Evolutionary conservation across 2,797 vertebrate species (phyloP).

Genomic region (Macropus fuliginosus): DNA sequence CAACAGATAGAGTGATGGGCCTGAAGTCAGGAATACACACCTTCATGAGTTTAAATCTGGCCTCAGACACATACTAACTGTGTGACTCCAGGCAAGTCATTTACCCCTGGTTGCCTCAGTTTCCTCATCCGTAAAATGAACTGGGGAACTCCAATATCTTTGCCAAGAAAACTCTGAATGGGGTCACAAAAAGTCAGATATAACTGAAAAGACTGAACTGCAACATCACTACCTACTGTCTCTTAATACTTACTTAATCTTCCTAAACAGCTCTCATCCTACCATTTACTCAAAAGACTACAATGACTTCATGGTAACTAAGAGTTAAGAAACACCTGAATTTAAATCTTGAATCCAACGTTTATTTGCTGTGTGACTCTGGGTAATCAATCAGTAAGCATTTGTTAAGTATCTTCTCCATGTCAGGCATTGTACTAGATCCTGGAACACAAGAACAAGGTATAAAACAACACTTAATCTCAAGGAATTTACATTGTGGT

Average conservation of each 20-base stretch:
- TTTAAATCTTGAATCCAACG: background rate
- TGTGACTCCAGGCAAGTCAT: background rate
- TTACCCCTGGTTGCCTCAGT: background rate
- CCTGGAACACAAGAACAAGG: background rate
- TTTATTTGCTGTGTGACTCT: background rate
- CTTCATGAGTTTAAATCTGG: background rate
- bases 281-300: background rate
- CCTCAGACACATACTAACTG: background rate
- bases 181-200: background rate
- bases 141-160: background rate
- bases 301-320: background rate
- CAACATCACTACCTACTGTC: background rate
- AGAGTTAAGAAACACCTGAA: background rate
- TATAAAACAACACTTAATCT: background rate
- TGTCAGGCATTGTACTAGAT: background rate
- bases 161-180: background rate
- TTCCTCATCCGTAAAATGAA: background rate
- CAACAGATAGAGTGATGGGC: background rate
- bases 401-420: background rate
- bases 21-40: background rate
- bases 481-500: background rate
- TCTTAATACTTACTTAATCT: background rate
- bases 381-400: background rate
- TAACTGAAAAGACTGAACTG: background rate
- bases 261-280: background rate